Percentiles rank a stretch among this genome's conserved stretches.
Evolutionary conservation across 1,140 invertebrate genomes (phyloP).

Genomic region (Pomphorhynchus laevis): DNA sequence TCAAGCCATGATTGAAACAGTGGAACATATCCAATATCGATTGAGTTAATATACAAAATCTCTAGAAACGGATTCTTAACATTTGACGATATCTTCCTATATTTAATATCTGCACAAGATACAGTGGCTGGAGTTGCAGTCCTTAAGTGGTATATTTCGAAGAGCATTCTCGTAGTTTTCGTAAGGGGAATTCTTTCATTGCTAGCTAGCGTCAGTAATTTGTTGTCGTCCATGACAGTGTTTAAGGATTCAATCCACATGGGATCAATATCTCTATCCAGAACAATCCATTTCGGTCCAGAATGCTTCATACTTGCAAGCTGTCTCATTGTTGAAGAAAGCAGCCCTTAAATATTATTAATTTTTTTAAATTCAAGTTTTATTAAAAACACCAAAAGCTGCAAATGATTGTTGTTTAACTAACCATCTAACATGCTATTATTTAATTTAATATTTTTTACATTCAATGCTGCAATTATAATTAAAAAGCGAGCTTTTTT

Average conservation of each 20-base stretch:
- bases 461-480: no score
- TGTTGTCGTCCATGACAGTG: constrained; percentile 10
- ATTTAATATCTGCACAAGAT: constrained; percentile 8
- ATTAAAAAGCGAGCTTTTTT: no score
- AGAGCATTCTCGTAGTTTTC: not conserved
- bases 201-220: not conserved
- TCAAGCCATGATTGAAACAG: constrained; percentile 3
- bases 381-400: no score
- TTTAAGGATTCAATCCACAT: constrained; percentile 10
- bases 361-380: constrained; percentile 15
- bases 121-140: constrained; percentile 5
- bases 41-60: constrained; percentile 7
- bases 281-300: constrained; percentile 8
- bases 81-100: no score
- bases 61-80: no score
- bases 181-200: not conserved
- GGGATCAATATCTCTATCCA: constrained; percentile 10
- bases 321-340: not conserved
- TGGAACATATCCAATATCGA: not conserved
- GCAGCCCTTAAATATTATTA: no score
- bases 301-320: not conserved
- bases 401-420: no score
- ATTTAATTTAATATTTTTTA: no score
- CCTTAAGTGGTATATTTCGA: not conserved
- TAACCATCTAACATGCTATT: no score